phyloP scores from a whole-genome alignment of 2,113 vertebrate genomes.

The Rattus norvegicus region DNA sequence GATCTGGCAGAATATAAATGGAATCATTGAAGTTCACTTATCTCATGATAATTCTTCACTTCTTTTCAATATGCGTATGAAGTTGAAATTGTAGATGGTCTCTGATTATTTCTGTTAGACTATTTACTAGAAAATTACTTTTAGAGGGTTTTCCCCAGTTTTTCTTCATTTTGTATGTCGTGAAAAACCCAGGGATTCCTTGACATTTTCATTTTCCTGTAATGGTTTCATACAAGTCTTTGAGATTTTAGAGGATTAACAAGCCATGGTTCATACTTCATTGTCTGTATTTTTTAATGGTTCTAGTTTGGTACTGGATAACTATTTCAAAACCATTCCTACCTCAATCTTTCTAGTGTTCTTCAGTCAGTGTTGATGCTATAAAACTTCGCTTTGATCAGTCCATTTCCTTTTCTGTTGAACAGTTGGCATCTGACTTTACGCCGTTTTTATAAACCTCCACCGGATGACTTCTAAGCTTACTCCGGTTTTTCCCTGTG shows the following conservation, averaged over 20 bases:
- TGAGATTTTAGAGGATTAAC: slow-evolving; percentile 14
- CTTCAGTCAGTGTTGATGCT: background rate
- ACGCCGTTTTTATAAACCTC: background rate
- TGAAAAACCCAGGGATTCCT: slow-evolving; percentile 8
- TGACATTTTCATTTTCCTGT: background rate
- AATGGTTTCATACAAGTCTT: slow-evolving; percentile 9
- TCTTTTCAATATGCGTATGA: background rate
- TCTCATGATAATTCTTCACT: slow-evolving; percentile 66
- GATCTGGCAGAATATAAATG: slow-evolving; percentile 75
- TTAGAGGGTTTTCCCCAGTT: background rate
- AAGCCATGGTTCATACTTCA: background rate
- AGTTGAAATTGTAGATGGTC: slow-evolving; percentile 34
- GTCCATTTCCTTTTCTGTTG: background rate
- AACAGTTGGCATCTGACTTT: background rate
- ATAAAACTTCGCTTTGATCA: background rate
- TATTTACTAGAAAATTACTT: background rate
- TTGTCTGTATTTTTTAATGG: background rate
- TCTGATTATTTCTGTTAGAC: slow-evolving; percentile 10
- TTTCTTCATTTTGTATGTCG: slow-evolving; percentile 40
- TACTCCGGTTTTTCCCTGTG: background rate
- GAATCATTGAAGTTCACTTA: slow-evolving; percentile 62
- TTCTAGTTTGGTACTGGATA: background rate
- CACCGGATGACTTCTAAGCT: background rate
- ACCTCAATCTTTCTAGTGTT: background rate
- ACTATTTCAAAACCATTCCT: background rate